phyloP scores from a whole-genome alignment of 2,797 vertebrate genomes.

The Margarornis squamiger region DNA sequence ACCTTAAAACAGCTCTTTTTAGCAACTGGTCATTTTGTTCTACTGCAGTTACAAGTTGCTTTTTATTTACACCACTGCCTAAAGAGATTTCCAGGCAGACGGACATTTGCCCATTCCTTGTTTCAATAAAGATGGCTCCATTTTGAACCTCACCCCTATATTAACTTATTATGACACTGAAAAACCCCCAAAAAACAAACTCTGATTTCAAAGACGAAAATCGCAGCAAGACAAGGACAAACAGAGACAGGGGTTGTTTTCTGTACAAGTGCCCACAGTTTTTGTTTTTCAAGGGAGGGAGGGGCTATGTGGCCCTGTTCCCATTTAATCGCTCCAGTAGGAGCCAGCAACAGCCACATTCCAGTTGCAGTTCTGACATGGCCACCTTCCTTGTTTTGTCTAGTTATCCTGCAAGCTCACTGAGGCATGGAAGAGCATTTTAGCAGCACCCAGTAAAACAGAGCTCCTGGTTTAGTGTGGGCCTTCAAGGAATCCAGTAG shows the following conservation, averaged over 20 bases:
- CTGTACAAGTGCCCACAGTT: constrained; percentile 26
- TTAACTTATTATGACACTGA: neutral
- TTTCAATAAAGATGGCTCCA: neutral
- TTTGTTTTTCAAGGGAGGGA: constrained; percentile 53
- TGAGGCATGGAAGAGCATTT: neutral
- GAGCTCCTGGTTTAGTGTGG: neutral
- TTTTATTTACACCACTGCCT: neutral
- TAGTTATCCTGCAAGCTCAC: neutral
- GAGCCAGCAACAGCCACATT: constrained; percentile 33
- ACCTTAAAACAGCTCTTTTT: neutral
- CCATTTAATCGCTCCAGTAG: constrained; percentile 36
- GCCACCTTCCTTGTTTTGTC: constrained; percentile 37
- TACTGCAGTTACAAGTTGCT: neutral
- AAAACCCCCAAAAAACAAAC: neutral
- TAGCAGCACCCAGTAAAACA: neutral
- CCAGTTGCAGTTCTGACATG: neutral
- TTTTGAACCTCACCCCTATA: neutral
- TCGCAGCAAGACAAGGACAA: neutral
- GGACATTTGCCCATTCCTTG: neutral
- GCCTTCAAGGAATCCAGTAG: neutral
- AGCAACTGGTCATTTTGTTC: neutral
- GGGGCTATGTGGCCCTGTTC: constrained; percentile 46
- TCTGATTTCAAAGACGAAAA: constrained; percentile 10
- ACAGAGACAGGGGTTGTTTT: constrained; percentile 5
- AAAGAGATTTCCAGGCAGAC: neutral